A percentile compares a stretch with the other conserved stretches of the same genome.
These are phyloP conservation scores for Diploscapter pachys DNA, from an alignment of 1,140 invertebrate species.

Conservation along the genomic window DNA sequence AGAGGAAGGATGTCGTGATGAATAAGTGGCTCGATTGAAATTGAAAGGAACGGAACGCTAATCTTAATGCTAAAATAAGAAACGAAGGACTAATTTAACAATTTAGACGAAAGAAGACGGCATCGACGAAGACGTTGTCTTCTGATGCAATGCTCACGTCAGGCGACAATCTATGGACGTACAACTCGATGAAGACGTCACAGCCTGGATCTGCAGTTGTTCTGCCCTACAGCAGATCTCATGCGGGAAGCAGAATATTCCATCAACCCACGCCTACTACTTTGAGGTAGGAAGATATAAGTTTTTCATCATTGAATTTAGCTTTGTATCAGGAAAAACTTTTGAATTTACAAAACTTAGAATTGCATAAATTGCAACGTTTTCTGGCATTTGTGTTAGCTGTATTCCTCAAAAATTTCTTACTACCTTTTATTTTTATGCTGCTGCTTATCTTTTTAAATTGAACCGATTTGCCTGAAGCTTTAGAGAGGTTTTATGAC, in stretches of 20 bases:
- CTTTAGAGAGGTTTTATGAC: too few species aligned
- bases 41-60: too few species aligned
- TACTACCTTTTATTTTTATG: constrained; percentile 11
- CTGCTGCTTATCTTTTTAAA: neutral
- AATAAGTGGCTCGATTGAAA: too few species aligned
- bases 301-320: neutral
- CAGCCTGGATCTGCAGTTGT: constrained; percentile 10
- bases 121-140: constrained; percentile 18
- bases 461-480: neutral
- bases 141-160: constrained; percentile 24
- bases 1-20: too few species aligned
- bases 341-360: neutral
- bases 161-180: constrained; percentile 31
- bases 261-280: constrained; percentile 19
- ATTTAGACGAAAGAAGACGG: constrained; percentile 2
- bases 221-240: neutral
- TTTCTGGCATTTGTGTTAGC: neutral
- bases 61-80: too few species aligned
- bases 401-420: constrained; percentile 2
- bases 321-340: neutral
- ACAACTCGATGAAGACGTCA: constrained; percentile 29
- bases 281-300: neutral
- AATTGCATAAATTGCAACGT: neutral
- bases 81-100: too few species aligned
- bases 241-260: constrained; percentile 20